These are phyloP conservation scores for Torymus aiolomorphi DNA, from an alignment of 2,888 invertebrate genomes.

Conservation along the genomic window DNA sequence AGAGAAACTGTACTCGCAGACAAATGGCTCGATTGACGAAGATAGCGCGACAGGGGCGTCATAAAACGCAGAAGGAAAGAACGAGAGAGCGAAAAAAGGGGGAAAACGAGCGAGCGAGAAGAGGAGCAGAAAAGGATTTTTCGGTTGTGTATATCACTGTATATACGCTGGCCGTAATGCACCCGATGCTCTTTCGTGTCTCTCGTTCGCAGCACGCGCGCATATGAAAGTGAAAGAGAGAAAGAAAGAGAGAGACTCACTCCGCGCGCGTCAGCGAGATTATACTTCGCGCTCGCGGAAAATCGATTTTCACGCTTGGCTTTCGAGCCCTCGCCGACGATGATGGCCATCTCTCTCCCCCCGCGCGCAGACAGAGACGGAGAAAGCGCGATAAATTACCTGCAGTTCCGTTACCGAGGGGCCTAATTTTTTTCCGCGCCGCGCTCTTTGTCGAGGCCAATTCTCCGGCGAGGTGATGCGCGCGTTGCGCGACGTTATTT, in stretches of 20 bases:
- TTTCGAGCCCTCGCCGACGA: too few species aligned
- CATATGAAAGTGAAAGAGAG: not conserved
- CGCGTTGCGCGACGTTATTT: too few species aligned
- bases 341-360: too few species aligned
- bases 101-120: not conserved
- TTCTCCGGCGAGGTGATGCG: too few species aligned
- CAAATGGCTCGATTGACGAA: not conserved
- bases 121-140: not conserved
- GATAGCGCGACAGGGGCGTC: not conserved
- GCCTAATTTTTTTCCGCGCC: constrained; percentile 3
- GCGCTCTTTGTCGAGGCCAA: constrained; percentile 6
- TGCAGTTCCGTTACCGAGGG: constrained; percentile 26
- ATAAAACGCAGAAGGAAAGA: not conserved
- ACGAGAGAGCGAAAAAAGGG: not conserved
- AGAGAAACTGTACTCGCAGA: not conserved
- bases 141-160: not conserved
- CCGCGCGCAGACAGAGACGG: too few species aligned
- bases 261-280: constrained; percentile 4
- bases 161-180: too few species aligned
- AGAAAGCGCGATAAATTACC: constrained; percentile 26
- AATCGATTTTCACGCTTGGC: constrained; percentile 29
- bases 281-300: constrained; percentile 30
- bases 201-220: constrained; percentile 7
- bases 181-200: constrained; percentile 6
- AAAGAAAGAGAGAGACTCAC: constrained; percentile 22